Evolutionary conservation across 2,888 invertebrate genomes (phyloP).

Genomic region (Spatulosminthurus flaviceps): DNA sequence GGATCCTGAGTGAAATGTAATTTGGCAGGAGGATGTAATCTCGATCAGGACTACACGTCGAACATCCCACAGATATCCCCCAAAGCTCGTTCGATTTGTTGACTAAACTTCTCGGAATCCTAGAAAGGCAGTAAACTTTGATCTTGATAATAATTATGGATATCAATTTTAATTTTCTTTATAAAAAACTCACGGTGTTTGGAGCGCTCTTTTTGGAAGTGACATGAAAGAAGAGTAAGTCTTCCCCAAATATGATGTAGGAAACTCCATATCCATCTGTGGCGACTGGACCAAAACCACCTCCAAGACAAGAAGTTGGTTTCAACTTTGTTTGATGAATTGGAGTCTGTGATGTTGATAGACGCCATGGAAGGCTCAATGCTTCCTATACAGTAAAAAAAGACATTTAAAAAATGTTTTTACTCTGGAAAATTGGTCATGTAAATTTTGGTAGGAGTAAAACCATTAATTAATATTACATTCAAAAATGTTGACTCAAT

Average conservation of each 20-base stretch:
- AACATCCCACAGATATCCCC: constrained; percentile 22
- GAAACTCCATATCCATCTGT: constrained; percentile 99
- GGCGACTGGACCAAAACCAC: constrained; percentile 98
- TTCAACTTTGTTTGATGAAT: constrained; percentile 74
- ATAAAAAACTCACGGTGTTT: constrained; percentile 78
- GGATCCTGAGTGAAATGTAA: too few species aligned
- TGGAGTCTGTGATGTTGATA: constrained; percentile 98
- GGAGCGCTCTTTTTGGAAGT: constrained; percentile 91
- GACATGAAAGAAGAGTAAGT: constrained; percentile 96
- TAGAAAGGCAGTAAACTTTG: too few species aligned
- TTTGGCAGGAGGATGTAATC: too few species aligned
- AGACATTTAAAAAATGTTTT: neutral
- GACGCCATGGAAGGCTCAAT: constrained; percentile 95
- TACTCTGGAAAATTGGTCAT: too few species aligned
- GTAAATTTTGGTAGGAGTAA: too few species aligned
- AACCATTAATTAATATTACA: constrained; percentile 64
- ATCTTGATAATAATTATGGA: too few species aligned
- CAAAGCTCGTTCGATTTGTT: constrained; percentile 24
- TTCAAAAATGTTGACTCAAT: constrained; percentile 93
- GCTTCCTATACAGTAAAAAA: constrained; percentile 74
- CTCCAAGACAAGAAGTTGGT: constrained; percentile 73
- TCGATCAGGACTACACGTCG: neutral
- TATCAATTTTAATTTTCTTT: too few species aligned
- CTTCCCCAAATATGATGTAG: constrained; percentile 95
- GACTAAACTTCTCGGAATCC: constrained; percentile 19